A percentile compares a stretch with the other conserved stretches of the same genome.
Evolutionary conservation across 2,797 vertebrate genomes (phyloP).

Genomic region (Falco naumanni): DNA sequence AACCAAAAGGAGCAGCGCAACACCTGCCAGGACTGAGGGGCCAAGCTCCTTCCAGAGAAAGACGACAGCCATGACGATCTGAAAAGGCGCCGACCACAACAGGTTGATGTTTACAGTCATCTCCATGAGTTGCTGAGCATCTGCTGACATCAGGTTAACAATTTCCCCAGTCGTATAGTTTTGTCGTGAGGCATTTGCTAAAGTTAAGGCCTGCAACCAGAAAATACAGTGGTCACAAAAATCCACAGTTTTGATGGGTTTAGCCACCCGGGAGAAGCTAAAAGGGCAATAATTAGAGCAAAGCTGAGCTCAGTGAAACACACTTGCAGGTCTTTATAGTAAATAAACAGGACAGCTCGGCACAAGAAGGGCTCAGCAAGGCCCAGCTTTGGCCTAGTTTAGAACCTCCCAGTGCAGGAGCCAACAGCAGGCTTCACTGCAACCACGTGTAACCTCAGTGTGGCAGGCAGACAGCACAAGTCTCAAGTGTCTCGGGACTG

Average conservation of each 20-base stretch:
- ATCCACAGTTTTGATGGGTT: not conserved
- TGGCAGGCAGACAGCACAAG: not conserved
- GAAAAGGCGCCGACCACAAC: conserved; percentile 74
- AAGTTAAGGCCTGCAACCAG: conserved; percentile 62
- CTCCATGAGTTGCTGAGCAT: conserved; percentile 72
- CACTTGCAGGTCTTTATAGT: not conserved
- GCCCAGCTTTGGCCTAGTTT: not conserved
- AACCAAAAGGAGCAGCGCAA: conserved; percentile 66
- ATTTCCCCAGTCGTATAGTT: conserved; percentile 62
- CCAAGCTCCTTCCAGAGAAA: conserved; percentile 77
- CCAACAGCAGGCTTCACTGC: not conserved
- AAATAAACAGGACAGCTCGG: not conserved
- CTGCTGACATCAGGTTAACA: conserved; percentile 70
- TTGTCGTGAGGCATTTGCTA: conserved; percentile 55
- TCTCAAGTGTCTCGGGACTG: not conserved
- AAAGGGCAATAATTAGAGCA: not conserved
- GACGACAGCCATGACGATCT: conserved; percentile 59
- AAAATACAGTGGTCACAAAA: not conserved
- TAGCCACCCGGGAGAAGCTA: not conserved
- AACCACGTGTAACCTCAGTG: not conserved
- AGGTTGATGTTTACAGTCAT: conserved; percentile 63
- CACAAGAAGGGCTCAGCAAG: not conserved
- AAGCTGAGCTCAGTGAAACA: not conserved
- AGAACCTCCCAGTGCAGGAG: not conserved
- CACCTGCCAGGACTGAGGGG: conserved; percentile 59